A percentile compares a stretch with the other conserved stretches of the same genome.
These are phyloP conservation scores for Desmodus rotundus DNA, from an alignment of 2,113 vertebrate species.

Conservation along the genomic window DNA sequence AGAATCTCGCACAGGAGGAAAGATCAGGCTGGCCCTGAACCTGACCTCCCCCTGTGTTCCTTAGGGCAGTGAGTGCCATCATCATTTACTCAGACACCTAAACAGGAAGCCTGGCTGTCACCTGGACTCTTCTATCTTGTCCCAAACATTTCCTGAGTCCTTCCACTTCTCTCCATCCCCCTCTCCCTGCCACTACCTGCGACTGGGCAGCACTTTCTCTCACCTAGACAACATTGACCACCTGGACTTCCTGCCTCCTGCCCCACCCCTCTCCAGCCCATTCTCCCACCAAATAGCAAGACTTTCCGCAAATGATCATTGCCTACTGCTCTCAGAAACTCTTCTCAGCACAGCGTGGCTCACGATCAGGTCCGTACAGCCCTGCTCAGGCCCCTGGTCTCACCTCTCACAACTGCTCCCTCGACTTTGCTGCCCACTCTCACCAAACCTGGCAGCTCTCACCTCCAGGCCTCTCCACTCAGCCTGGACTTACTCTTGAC, in stretches of 20 bases:
- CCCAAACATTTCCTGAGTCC: neutral
- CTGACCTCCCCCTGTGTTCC: neutral
- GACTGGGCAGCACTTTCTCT: neutral
- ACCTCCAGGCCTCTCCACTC: neutral
- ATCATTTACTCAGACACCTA: too few relatives aligned
- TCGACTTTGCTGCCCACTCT: neutral
- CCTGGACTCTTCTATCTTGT: neutral
- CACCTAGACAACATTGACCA: neutral
- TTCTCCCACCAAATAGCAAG: neutral
- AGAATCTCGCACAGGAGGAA: neutral
- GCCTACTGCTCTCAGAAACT: too few relatives aligned
- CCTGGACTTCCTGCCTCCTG: neutral
- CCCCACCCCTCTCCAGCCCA: neutral
- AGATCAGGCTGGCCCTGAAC: neutral
- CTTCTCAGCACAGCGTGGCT: too few relatives aligned
- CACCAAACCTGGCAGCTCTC: neutral
- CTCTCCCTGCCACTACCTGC: neutral
- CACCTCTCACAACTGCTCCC: neutral
- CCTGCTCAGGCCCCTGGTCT: neutral
- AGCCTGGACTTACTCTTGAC: neutral
- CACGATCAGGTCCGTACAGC: fast-evolving
- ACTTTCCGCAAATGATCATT: neutral
- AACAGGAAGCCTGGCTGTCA: neutral
- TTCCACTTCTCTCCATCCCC: neutral
- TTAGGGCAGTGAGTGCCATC: neutral